Conservation (phyloP, 2,888 invertebrate species). For the Pocota personata region DNA sequence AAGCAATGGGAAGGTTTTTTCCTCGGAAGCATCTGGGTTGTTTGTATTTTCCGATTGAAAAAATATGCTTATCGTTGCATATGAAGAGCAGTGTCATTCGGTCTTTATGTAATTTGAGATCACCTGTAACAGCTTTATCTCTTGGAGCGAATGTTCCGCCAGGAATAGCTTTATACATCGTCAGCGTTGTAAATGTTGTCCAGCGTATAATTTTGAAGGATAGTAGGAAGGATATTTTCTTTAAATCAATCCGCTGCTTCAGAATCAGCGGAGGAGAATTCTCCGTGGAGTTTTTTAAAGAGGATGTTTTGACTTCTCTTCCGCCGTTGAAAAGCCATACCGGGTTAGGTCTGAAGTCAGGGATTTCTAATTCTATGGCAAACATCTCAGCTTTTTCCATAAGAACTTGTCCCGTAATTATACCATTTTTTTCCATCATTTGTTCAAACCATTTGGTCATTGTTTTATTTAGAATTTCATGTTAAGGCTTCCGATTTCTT, state of each 20-base stretch:
- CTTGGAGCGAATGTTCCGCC: neutral
- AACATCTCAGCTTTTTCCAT: constrained; percentile 19
- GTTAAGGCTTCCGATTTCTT: constrained; percentile 4
- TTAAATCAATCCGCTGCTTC: neutral
- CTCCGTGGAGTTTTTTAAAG: neutral
- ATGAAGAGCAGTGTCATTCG: constrained; percentile 26
- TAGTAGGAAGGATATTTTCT: neutral
- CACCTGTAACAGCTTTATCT: neutral
- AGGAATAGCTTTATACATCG: neutral
- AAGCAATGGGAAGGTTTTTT: constrained; percentile 18
- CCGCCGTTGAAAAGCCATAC: no score
- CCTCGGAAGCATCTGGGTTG: neutral
- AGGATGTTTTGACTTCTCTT: neutral
- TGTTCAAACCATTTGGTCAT: constrained; percentile 19
- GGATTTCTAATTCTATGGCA: constrained; percentile 1
- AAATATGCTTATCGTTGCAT: constrained; percentile 42
- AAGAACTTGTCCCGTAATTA: constrained; percentile 4
- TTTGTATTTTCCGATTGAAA: constrained; percentile 25
- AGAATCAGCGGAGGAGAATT: neutral
- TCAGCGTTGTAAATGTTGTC: neutral
- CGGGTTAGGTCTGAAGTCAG: constrained; percentile 4
- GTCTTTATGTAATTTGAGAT: constrained; percentile 3
- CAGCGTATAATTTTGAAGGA: neutral
- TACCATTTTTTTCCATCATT: constrained; percentile 19
- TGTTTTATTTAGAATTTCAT: constrained; percentile 19